Base-by-base conservation (phyloP, 2,888 invertebrate genomes). In the Microdon myrmicae region DNA sequence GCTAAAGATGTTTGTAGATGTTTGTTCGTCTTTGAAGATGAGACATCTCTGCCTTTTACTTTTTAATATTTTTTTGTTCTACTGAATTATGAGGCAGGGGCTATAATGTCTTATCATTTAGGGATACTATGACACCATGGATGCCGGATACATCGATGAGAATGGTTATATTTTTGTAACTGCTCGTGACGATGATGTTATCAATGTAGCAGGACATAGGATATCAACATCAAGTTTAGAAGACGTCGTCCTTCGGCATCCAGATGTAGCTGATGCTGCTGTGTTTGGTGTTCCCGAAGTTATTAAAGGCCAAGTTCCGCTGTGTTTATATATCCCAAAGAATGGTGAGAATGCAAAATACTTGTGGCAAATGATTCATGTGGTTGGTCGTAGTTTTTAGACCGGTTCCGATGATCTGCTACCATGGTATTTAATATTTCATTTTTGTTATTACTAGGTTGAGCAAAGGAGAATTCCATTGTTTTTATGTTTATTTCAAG, bases 191-290 rank as follows among this genome's bases (percentile, higher is more conserved):
- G 96, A 96, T 80, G 96, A 96, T 79, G 90, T 80, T 10, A 96
- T 96, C 71, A 96, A 96, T 76, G 96, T 96, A 1, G 93, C 96
- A 0, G 96, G 96, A 0, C 96, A 96, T 77, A 83, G 96, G 41
- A 82, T 96, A 28, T 94, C 94, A 0, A 94, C 95, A 0, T 88
- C 92, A 0, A 92, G 93, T 1, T 79, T 96, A 3, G 96, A 96
- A 77, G 94, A 96, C 77, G 94, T 94, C 0, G 87, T 94, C 7
- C 78, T 95, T 28, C 84, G 90, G n/a, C 94, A 94, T 81, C 87
- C 89, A 0, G 88, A 92, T 67, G 84, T 96, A 0, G 88, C 87
- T 0, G 96, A 96, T 73, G 90, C 91, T 0, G 90, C 92, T 0
- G 96, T 96, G 0, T 87, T 96, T 7, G 95, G 94, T 0, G 92